Evolutionary conservation across 2,797 vertebrate genomes (phyloP), one percentile per base, ranked within the genome.

Genomic region (Epinephelus awoara): DNA sequence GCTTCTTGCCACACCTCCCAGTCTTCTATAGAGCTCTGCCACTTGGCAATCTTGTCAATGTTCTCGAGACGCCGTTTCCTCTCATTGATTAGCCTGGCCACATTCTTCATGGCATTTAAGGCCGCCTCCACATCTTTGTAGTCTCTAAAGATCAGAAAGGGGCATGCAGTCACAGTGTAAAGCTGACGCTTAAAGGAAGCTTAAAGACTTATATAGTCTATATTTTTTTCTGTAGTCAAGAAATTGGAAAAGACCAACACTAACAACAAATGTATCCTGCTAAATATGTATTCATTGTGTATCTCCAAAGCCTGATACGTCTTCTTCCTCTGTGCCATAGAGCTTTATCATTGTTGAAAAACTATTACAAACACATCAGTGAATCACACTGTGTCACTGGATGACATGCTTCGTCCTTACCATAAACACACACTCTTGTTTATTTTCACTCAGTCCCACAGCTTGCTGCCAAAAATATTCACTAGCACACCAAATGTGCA

Each of bases 41-140:
- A 99, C 67, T 98, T 96, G 21, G 98, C 98, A 2, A 99, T 99
- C 91, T 98, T 99, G 91, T 98, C 97, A 0, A 99, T 97, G 92
- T 99, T 99, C 90, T 99, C 98, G 51, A 99, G 96, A 3, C 98
- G 96, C 11, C 97, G 95, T 82, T 99, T 99, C 66, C 97, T 94
- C 90, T 99, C 98, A 0, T 99, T 99, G 91, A 99, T 99, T 75
- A 99, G 96, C 72, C 80, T 94, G 68, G 98, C 98, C 29, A 99
- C 98, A 0, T 99, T 98, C 91, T 98, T 99, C 98, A 99, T 99
- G 77, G 97, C 98, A 0, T 96, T 96, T 80, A 99, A 88, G 79
- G 98, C 98, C 50, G 97, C 98, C 85, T 98, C 97, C 0, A 99
- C 97, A 0, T 99, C 97, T 89, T 95, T 97, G 91, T 98, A 99